phyloP scores from a whole-genome alignment of 2,113 vertebrate genomes.

The Crotalus tigris region DNA sequence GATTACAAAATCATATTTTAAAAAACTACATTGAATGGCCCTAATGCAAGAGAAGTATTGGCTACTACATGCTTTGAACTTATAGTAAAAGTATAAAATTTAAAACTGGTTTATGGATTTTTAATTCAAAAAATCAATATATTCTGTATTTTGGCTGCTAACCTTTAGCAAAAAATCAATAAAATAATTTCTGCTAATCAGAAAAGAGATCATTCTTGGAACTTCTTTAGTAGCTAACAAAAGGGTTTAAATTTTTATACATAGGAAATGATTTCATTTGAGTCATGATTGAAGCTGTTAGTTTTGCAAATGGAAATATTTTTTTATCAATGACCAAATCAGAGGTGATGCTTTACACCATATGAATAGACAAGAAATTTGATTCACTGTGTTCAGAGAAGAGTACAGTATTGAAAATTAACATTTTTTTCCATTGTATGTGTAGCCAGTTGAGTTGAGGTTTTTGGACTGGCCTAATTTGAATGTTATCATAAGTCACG shows the following conservation, averaged over 20 bases:
- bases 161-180: neutral
- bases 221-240: conserved; percentile 24
- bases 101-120: conserved; percentile 14
- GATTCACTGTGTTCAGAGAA: conserved; percentile 6
- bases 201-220: conserved; percentile 9
- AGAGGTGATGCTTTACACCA: neutral
- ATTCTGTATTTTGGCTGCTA: neutral
- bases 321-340: conserved; percentile 19
- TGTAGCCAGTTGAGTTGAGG: neutral
- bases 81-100: neutral
- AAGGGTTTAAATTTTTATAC: conserved; percentile 20
- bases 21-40: neutral
- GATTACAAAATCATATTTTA: conserved; percentile 5
- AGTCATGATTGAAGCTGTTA: neutral
- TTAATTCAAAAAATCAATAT: conserved; percentile 4
- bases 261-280: neutral
- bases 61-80: conserved; percentile 9
- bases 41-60: neutral
- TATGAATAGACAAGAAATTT: neutral
- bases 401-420: conserved; percentile 5
- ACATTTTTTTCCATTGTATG: conserved; percentile 30
- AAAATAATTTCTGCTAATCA: conserved; percentile 26
- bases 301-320: conserved; percentile 18
- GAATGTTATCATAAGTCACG: conserved; percentile 7
- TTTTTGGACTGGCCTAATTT: conserved; percentile 37